Conservation (phyloP, 2,888 invertebrate genomes). For the Chesias legatella region DNA sequence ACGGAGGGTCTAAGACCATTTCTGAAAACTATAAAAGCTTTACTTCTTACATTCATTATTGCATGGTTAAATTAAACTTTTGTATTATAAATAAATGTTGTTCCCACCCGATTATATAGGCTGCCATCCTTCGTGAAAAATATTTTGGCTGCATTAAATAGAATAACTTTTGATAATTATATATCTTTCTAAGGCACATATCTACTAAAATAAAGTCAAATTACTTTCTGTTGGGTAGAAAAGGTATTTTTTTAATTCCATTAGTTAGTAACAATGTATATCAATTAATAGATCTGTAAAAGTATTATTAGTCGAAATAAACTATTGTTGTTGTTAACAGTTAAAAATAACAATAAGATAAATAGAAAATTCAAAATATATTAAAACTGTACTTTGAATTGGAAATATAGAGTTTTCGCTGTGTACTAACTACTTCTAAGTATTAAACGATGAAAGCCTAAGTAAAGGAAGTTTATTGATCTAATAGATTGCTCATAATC, state of each 20-base stretch:
- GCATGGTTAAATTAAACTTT: constrained; percentile 23
- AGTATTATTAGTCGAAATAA: constrained; percentile 65
- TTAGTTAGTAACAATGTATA: constrained; percentile 34
- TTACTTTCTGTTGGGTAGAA: constrained; percentile 45
- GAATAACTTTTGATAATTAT: constrained; percentile 36
- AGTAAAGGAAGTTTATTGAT: too few species aligned
- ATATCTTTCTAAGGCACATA: constrained; percentile 67
- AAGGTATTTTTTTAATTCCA: constrained; percentile 33
- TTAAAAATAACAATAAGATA: constrained; percentile 26
- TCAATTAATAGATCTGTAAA: constrained; percentile 45
- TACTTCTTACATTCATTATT: constrained; percentile 35
- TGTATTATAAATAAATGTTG: constrained; percentile 12
- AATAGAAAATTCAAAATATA: constrained; percentile 3
- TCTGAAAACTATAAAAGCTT: constrained; percentile 31
- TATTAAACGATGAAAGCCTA: constrained; percentile 2
- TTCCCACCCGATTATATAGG: constrained; percentile 24
- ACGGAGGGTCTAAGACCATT: constrained; percentile 62
- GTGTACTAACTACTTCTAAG: too few species aligned
- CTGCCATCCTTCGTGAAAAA: constrained; percentile 17
- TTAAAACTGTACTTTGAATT: too few species aligned
- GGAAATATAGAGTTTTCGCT: too few species aligned
- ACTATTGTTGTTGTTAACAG: constrained; percentile 38
- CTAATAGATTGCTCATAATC: constrained; percentile 7
- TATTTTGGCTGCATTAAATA: constrained; percentile 23
- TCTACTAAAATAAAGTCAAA: constrained; percentile 63